phyloP scores from a whole-genome alignment of 2,797 vertebrate genomes.

The Falco columbarius region DNA sequence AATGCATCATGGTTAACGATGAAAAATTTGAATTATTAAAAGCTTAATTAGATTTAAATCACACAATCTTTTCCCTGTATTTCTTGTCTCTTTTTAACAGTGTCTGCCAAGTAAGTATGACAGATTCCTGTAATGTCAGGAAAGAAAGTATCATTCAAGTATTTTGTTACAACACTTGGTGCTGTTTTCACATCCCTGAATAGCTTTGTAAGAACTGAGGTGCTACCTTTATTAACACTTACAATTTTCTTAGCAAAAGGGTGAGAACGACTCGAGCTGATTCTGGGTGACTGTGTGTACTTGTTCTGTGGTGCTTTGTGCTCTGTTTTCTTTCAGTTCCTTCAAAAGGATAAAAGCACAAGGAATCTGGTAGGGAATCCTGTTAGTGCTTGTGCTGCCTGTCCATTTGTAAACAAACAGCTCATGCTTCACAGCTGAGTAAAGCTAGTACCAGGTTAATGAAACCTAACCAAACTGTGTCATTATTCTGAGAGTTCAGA shows the following conservation, averaged over 20 bases:
- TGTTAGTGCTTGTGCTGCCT: not conserved
- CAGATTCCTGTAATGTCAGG: not conserved
- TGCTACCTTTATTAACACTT: not conserved
- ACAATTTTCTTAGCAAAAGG: not conserved
- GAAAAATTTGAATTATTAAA: conserved; percentile 44
- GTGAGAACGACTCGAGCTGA: not conserved
- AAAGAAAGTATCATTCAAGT: not conserved
- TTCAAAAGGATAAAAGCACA: not conserved
- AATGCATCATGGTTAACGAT: not conserved
- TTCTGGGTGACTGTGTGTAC: not conserved
- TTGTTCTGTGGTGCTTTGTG: not conserved
- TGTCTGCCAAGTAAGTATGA: not conserved
- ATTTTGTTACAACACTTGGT: not conserved
- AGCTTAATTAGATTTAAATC: conserved; percentile 51
- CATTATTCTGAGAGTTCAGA: not conserved
- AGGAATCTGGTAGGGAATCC: not conserved
- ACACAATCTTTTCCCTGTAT: conserved; percentile 1
- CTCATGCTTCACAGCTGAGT: not conserved
- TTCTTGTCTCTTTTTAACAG: not conserved
- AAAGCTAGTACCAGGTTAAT: not conserved
- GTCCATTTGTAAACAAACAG: not conserved
- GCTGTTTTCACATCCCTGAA: not conserved
- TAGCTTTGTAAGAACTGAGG: not conserved
- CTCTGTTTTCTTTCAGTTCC: not conserved
- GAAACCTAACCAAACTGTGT: not conserved